Conservation (phyloP, 2,888 invertebrate genomes). For the Tenthredo livida region DNA sequence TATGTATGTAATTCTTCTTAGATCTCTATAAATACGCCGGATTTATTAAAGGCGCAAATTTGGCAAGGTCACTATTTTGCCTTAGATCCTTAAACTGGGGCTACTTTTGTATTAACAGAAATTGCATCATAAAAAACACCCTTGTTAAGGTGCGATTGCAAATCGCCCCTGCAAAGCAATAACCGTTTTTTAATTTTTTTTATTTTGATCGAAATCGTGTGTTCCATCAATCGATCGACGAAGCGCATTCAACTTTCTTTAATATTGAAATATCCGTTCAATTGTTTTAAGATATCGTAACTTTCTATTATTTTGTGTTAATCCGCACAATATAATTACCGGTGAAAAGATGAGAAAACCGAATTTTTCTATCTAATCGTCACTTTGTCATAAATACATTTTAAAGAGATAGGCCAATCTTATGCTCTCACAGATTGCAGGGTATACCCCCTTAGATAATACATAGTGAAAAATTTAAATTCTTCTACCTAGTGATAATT, state of each 20-base stretch:
- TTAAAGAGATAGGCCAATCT: slow-evolving; percentile 3
- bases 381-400: not conserved
- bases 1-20: not conserved
- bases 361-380: not conserved
- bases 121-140: not conserved
- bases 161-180: not conserved
- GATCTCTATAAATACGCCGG: not conserved
- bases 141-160: not conserved
- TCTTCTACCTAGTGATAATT: not conserved
- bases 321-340: not conserved
- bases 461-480: not conserved
- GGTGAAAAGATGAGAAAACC: not conserved
- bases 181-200: not conserved
- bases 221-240: not conserved
- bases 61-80: not conserved
- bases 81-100: not conserved
- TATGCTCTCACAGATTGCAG: not conserved
- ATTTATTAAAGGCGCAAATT: not conserved
- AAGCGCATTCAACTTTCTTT: not conserved
- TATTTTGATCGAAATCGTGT: not conserved
- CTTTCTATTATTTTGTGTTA: not conserved
- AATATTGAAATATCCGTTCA: not conserved
- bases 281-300: not conserved
- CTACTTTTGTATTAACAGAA: not conserved
- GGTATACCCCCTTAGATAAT: not conserved